A percentile compares a stretch with the other conserved stretches of the same genome.
phyloP scores from a whole-genome alignment of 2,797 vertebrate genomes.

The Rhinichthys osculus region DNA sequence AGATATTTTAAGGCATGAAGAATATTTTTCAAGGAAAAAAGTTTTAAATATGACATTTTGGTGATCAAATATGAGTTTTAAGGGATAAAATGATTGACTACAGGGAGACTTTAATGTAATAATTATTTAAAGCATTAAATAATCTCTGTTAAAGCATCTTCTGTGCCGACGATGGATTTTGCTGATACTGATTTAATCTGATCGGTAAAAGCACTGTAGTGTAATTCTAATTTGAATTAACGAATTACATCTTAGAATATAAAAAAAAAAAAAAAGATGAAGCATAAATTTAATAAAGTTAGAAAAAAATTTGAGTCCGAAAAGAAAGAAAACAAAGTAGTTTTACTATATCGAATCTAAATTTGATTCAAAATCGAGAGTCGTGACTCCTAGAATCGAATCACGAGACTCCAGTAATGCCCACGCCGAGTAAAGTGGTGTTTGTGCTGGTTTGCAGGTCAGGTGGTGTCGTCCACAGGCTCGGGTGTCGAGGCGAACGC shows the following conservation, averaged over 20 bases:
- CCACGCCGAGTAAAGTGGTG: neutral
- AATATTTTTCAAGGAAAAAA: no score
- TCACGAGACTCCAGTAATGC: neutral
- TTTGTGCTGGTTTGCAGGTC: constrained; percentile 71
- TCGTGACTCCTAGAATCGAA: neutral
- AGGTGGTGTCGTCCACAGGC: constrained; percentile 79
- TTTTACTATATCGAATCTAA: neutral
- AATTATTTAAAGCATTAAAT: no score
- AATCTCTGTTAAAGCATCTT: no score
- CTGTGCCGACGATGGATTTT: neutral
- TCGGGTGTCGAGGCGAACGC: constrained; percentile 74
- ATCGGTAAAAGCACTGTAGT: neutral
- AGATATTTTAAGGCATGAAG: no score
- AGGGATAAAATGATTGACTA: no score
- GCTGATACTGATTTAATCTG: neutral
- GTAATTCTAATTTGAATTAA: neutral
- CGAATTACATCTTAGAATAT: neutral
- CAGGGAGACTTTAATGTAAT: no score
- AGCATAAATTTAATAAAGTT: no score
- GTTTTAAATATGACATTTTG: no score
- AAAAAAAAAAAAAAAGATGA: no score
- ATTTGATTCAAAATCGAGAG: neutral
- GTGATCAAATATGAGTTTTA: no score
- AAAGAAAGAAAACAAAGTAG: neutral
- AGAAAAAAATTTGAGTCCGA: neutral